A percentile compares a stretch with the other conserved stretches of the same genome.
Conservation (phyloP, 2,888 invertebrate species). For the Cantharis nigra region DNA sequence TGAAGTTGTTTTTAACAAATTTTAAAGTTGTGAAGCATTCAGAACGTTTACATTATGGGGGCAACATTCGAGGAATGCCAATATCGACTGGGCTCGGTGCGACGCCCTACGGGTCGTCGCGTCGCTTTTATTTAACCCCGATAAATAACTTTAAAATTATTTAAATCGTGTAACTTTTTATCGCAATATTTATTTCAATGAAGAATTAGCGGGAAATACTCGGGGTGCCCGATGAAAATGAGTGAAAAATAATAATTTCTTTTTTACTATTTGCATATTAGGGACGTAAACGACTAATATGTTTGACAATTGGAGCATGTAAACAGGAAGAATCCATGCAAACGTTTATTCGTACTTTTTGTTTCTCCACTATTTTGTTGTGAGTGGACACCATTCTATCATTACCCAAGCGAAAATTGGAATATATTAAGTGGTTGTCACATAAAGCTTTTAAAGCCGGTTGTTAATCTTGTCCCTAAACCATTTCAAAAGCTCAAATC, state of each 20-base stretch:
- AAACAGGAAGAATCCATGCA: background rate
- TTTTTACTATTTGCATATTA: background rate
- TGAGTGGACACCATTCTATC: background rate
- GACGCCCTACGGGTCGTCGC: conserved; percentile 19
- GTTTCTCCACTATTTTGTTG: background rate
- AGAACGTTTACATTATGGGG: conserved; percentile 1
- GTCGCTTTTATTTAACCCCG: conserved; percentile 21
- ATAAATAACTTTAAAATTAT: conserved; percentile 11
- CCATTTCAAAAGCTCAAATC: conserved; percentile 22
- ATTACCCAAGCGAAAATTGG: conserved; percentile 4
- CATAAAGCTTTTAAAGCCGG: conserved; percentile 11
- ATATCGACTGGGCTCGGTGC: conserved; percentile 20
- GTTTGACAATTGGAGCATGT: background rate
- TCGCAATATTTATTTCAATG: background rate
- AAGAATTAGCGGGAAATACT: background rate
- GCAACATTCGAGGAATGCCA: conserved; percentile 10
- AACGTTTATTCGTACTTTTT: background rate
- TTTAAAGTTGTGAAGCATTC: conserved; percentile 12
- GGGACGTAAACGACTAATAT: background rate
- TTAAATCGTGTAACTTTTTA: background rate
- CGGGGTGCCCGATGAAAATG: background rate
- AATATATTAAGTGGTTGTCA: conserved; percentile 12
- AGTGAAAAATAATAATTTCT: background rate
- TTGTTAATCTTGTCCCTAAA: conserved; percentile 16
- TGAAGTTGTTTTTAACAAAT: background rate